phyloP scores from a whole-genome alignment of 2,888 invertebrate species.

The Patella pellucida region DNA sequence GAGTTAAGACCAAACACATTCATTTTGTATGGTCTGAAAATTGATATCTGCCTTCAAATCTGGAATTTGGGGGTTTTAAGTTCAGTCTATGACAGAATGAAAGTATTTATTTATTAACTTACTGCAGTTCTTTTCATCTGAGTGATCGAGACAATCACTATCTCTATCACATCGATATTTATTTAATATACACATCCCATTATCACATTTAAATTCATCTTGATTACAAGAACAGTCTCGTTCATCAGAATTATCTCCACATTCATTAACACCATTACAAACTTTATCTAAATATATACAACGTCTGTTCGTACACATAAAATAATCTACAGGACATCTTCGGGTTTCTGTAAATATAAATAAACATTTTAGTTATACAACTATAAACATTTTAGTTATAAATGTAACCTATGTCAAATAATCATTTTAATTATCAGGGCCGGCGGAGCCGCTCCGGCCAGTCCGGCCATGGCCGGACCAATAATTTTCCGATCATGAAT shows the following conservation, averaged over 20 bases:
- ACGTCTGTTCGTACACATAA: conserved; percentile 79
- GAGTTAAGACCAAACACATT: no score
- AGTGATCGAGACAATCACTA: conserved; percentile 76
- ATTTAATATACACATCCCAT: conserved; percentile 68
- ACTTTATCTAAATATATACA: conserved; percentile 79
- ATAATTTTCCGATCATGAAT: no score
- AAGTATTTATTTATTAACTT: conserved; percentile 27
- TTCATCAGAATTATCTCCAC: conserved; percentile 57
- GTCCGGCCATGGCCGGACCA: no score
- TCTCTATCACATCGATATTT: conserved; percentile 75
- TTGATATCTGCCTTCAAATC: no score
- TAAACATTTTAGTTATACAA: no score
- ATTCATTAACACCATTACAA: conserved; percentile 76
- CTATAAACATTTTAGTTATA: no score
- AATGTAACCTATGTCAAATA: no score
- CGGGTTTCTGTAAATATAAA: conserved; percentile 56
- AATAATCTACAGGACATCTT: conserved; percentile 75
- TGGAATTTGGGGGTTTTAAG: no score
- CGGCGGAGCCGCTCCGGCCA: no score
- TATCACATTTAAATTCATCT: conserved; percentile 65
- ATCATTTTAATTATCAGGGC: no score
- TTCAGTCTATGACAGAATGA: no score
- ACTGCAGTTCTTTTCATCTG: conserved; percentile 76
- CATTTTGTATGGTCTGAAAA: no score
- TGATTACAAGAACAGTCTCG: conserved; percentile 50